These are phyloP conservation scores for Mallotus villosus DNA, from an alignment of 2,797 vertebrate species.

Conservation along the genomic window DNA sequence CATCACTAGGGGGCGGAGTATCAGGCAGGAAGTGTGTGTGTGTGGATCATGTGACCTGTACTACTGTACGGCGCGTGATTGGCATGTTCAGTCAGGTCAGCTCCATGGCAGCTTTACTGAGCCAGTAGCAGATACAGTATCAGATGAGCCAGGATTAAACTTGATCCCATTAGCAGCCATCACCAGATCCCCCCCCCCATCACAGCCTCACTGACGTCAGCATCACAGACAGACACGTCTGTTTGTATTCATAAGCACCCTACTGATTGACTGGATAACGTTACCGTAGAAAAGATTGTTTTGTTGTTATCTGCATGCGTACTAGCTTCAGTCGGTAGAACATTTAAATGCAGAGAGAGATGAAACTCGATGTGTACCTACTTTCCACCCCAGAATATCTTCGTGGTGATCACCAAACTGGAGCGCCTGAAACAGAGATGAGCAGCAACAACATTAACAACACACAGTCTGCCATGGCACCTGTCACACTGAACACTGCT, in stretches of 20 bases:
- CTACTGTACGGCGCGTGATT: not conserved
- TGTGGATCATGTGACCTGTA: not conserved
- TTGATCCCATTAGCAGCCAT: conserved; percentile 41
- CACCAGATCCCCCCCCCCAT: conserved; percentile 20
- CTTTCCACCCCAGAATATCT: conserved; percentile 99
- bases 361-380: conserved; percentile 71
- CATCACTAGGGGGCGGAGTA: too few relatives aligned
- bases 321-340: conserved; percentile 9
- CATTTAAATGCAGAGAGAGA: not conserved
- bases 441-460: not conserved
- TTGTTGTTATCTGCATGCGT: too few relatives aligned
- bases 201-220: conserved; percentile 5
- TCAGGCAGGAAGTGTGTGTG: too few relatives aligned
- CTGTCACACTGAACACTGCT: not conserved
- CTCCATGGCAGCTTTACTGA: conserved; percentile 3
- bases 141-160: conserved; percentile 44
- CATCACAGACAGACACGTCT: not conserved
- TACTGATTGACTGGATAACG: too few relatives aligned
- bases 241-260: not conserved
- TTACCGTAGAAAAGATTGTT: too few relatives aligned
- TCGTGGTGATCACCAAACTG: conserved; percentile 98
- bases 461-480: not conserved
- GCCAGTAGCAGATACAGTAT: conserved; percentile 17
- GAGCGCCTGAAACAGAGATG: conserved; percentile 81
- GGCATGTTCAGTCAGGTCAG: not conserved